Percentiles rank a stretch among this genome's conserved stretches.
Evolutionary conservation across 2,888 invertebrate species (phyloP).

Genomic region (Hydriomena furcata): DNA sequence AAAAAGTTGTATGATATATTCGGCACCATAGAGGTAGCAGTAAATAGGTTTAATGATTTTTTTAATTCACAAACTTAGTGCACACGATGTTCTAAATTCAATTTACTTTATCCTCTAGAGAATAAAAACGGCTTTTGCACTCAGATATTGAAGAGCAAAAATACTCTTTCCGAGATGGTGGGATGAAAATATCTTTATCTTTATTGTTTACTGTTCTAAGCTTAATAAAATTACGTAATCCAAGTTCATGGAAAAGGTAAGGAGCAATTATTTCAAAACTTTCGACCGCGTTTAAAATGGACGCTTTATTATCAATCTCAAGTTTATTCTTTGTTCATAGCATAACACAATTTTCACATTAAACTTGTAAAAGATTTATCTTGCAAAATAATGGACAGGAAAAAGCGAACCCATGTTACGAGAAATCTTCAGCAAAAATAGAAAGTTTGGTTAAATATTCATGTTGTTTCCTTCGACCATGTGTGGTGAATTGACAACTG

Average conservation of each 20-base stretch:
- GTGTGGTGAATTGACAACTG: too few species aligned
- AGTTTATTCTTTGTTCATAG: constrained; percentile 31
- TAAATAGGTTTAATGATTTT: too few species aligned
- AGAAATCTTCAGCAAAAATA: constrained; percentile 49
- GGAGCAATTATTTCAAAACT: constrained; percentile 11
- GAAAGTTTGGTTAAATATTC: neutral
- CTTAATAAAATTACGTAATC: constrained; percentile 2
- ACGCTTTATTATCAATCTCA: constrained; percentile 28
- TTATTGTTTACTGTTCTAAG: too few species aligned
- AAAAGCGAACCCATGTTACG: constrained; percentile 55
- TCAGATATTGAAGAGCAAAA: too few species aligned
- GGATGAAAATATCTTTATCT: too few species aligned
- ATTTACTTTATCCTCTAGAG: too few species aligned
- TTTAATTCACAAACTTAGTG: too few species aligned
- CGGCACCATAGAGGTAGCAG: too few species aligned
- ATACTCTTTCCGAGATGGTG: too few species aligned
- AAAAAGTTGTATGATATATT: too few species aligned
- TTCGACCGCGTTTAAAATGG: constrained; percentile 10
- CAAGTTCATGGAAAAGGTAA: neutral
- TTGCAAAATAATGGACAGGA: constrained; percentile 51
- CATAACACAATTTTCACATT: constrained; percentile 60
- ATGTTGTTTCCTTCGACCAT: neutral
- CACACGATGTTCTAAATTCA: too few species aligned
- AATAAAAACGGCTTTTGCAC: too few species aligned
- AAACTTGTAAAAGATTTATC: constrained; percentile 56